Base-by-base conservation (phyloP, 92 coral and sea anemone genomes). In the Actinostola sp. region DNA sequence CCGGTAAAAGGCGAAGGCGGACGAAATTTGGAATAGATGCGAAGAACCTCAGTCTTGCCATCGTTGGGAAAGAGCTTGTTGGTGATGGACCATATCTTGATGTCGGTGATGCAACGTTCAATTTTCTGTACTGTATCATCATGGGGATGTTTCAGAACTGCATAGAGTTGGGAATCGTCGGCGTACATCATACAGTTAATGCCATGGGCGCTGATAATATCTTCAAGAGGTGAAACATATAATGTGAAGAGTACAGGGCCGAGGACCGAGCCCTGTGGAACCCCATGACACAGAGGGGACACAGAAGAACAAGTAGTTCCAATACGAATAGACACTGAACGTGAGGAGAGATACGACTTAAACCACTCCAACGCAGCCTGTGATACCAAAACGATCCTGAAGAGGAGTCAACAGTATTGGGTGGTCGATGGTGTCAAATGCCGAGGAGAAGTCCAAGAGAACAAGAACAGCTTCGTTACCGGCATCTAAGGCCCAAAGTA, bases 381-480 rank as follows among this genome's bases (percentile, higher is more conserved):
- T 5, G 33, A 25, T 7, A 28, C 64, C 64, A 58, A 27, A 58
- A 7, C 64, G 14, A 13, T 28, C 9, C 8, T 58, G 19, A 28
- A 58, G 41, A 1, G 35, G 35, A 1, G 12, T 8, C 2, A 58
- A 3, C 2, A 58, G 64, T 11, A 31, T 58, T 2, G 35, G 9
- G 15, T 58, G 64, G 21, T 58, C 64, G 17, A 58, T 58, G 10
- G 64, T 58, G 38, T 58, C 64, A 14, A 58, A 58, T 26, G 64
- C 64, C 38, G 38, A 25, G 2, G 64, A 58, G 20, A 27, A 13
- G 11, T 58, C 64, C 64, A 58, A 31, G 14, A 58, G 12, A 2
- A 71, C 70, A 3, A 71, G 77, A 5, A 71, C 41, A 3, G 36
- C 77, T 30, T 71, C 77, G 43, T 57, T 32, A 54, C 48, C 52